Base-by-base conservation (phyloP, 2,113 vertebrate species). In the Narcine bancroftii region DNA sequence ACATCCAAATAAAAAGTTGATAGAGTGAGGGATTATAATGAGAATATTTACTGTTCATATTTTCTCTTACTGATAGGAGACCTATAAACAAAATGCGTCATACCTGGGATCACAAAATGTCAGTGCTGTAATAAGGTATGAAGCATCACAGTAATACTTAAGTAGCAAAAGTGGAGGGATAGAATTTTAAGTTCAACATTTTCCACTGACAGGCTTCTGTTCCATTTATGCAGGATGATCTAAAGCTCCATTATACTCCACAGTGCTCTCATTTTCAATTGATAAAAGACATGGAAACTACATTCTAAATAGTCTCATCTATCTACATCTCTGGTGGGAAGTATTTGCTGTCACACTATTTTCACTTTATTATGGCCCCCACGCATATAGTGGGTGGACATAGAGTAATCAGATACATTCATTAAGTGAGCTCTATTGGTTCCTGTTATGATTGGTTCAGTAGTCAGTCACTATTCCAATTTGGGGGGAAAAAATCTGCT, bases 251-350 rank as follows among this genome's bases (percentile, higher is more conserved):
- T 91, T 91, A 91, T 69, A 29, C 33, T 60, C 39, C 33, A 69
- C 89, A 71, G 60, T 69, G 89, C 60, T 65, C 89, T 71, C 89
- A 91, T 71, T 91, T 91, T 65, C 89, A 91, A 69, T 33, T 91
- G 89, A 69, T 91, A 69, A 91, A 91, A 69, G 89, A 60, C 45
- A 11, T 33, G 65, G 63, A 47, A 69, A 47, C 63, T 69, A 69
- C 89, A 91, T 91, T 91, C 9, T 45, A 71, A 91, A 69, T 47
- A 47, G 89, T 45, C 63, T 69, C 60, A 69, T 71, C 63, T 42
- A 47, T 91, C 89, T 91, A 45, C n/a, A 91, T 91, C 39, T 91
- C 63, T 71, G 65, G 89, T 91, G 89, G 65, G 89, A n/a, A 91
- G 39, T 26, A 29, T 91, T 69, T 91, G 89, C 89, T 69, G 65